These are phyloP conservation scores for Melieria omissa DNA, from an alignment of 2,888 invertebrate species.

Conservation along the genomic window DNA sequence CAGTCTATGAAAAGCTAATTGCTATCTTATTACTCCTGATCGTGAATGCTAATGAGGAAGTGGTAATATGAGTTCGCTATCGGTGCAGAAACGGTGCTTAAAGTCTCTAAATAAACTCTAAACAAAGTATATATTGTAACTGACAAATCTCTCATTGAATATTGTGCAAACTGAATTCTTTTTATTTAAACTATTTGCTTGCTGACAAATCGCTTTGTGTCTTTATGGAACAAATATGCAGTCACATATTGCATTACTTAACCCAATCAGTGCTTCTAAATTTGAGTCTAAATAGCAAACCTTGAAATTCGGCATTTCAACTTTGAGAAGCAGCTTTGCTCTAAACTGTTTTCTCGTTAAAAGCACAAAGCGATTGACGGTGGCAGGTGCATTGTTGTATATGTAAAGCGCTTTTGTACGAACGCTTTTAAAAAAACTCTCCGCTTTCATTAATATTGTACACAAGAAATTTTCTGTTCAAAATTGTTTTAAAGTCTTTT, in stretches of 20 bases:
- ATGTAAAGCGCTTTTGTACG: no score
- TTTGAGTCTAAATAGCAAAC: no score
- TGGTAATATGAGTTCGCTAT: background rate
- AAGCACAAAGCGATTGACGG: no score
- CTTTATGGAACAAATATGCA: no score
- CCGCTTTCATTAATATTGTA: background rate
- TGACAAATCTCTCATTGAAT: background rate
- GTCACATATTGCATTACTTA: no score
- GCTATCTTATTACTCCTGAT: background rate
- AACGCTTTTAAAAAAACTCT: background rate
- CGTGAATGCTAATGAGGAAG: slow-evolving; percentile 24
- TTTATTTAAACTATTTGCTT: no score
- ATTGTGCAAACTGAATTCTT: no score
- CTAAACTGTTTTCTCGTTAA: no score
- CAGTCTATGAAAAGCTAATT: background rate
- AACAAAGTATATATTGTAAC: background rate
- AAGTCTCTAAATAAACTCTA: background rate
- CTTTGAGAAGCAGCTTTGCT: no score
- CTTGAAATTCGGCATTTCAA: no score
- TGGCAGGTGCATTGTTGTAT: background rate
- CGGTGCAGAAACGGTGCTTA: background rate
- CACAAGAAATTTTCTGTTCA: slow-evolving; percentile 43
- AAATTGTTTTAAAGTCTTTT: slow-evolving; percentile 60
- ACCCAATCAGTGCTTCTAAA: no score
- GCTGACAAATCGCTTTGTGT: no score